A percentile compares a stretch with the other conserved stretches of the same genome.
phyloP scores from a whole-genome alignment of 2,113 vertebrate genomes.

The Chaetodon auriga region DNA sequence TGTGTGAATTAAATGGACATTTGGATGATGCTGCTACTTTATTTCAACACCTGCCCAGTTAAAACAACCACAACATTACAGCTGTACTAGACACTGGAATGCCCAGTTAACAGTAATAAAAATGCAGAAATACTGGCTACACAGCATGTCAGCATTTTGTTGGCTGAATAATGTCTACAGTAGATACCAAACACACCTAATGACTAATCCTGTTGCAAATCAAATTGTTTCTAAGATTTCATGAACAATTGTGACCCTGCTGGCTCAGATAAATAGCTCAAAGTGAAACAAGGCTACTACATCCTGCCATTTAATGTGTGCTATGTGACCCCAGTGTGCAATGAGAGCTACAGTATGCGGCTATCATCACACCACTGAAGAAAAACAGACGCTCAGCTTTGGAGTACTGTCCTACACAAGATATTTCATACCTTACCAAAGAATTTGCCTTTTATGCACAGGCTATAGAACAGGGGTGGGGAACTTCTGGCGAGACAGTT shows the following conservation, averaged over 20 bases:
- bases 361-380: slow-evolving; percentile 4
- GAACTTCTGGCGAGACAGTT: too few relatives aligned
- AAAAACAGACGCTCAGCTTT: neutral
- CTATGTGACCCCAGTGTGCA: slow-evolving; percentile 10
- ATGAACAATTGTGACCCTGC: neutral
- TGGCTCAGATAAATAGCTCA: neutral
- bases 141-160: neutral
- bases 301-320: slow-evolving; percentile 34
- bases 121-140: neutral
- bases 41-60: neutral
- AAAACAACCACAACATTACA: neutral
- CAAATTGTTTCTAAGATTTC: neutral
- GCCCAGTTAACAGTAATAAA: neutral
- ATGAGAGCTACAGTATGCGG: neutral
- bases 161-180: neutral
- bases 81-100: neutral
- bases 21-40: neutral
- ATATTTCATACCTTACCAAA: neutral
- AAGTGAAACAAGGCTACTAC: slow-evolving; percentile 22
- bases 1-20: neutral
- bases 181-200: neutral
- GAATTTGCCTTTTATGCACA: neutral
- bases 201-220: neutral
- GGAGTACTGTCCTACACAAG: neutral
- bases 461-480: too few relatives aligned